These are phyloP conservation scores for Cantharis flavilabris DNA, from an alignment of 2,888 invertebrate species.

Conservation along the genomic window DNA sequence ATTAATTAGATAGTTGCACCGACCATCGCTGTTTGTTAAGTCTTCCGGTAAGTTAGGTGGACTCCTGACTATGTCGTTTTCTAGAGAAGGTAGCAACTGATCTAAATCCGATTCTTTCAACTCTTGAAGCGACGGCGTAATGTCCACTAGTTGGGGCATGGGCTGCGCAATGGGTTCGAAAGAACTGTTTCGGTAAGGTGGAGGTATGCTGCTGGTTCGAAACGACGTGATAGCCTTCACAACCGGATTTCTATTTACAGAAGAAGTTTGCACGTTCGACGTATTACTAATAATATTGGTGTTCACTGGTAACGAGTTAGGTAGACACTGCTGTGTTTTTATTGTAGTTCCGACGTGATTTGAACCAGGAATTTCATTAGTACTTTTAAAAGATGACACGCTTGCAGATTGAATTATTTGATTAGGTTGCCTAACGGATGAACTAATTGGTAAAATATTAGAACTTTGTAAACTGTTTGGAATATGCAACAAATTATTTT, in stretches of 20 bases:
- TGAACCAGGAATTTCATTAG: constrained; percentile 4
- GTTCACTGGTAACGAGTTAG: constrained; percentile 6
- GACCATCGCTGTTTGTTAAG: constrained; percentile 65
- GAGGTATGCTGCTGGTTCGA: constrained; percentile 49
- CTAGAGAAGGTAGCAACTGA: constrained; percentile 64
- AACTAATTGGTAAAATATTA: constrained; percentile 3
- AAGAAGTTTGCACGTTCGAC: not conserved
- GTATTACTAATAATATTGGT: constrained; percentile 3
- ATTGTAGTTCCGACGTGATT: constrained; percentile 7
- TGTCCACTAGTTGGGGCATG: constrained; percentile 45
- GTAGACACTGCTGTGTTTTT: constrained; percentile 4
- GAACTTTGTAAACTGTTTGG: constrained; percentile 6
- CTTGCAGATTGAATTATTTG: constrained; percentile 3
- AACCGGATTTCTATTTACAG: constrained; percentile 6
- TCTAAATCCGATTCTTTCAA: constrained; percentile 63
- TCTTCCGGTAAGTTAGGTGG: constrained; percentile 60
- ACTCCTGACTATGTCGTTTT: constrained; percentile 62
- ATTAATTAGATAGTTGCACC: constrained; percentile 84
- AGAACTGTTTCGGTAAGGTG: constrained; percentile 18
- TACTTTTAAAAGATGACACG: constrained; percentile 5
- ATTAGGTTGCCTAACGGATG: constrained; percentile 12
- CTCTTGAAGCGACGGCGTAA: constrained; percentile 54
- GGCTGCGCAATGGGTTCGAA: constrained; percentile 44
- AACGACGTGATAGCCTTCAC: constrained; percentile 52
- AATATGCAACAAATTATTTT: constrained; percentile 14